A percentile compares a stretch with the other conserved stretches of the same genome.
Conservation (phyloP, 1,140 invertebrate genomes). For the Drosophila busckii region DNA sequence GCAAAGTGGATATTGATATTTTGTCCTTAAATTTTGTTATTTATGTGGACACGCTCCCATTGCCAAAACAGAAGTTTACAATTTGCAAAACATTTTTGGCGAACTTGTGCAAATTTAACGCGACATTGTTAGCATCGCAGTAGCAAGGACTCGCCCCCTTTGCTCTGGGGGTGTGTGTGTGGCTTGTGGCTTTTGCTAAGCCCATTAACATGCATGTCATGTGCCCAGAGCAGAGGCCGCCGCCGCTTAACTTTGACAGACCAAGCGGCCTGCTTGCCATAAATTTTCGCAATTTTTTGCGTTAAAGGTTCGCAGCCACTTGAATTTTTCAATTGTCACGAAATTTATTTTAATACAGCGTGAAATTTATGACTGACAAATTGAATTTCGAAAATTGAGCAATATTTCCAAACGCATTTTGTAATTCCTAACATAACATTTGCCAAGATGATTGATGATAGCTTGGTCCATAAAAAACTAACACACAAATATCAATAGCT, state of each 20-base stretch:
- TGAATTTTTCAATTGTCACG: slow-evolving; percentile 59
- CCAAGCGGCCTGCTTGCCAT: slow-evolving; percentile 49
- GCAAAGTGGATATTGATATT: slow-evolving; percentile 76
- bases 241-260: slow-evolving; percentile 69
- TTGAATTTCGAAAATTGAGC: slow-evolving; percentile 63
- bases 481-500: background rate
- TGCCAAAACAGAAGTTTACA: slow-evolving; percentile 59
- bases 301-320: slow-evolving; percentile 17
- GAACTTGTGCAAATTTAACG: slow-evolving; percentile 71
- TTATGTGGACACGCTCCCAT: slow-evolving; percentile 53
- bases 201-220: slow-evolving; percentile 71
- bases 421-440: background rate
- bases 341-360: slow-evolving; percentile 72
- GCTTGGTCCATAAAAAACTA: background rate
- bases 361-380: slow-evolving; percentile 77
- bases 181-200: slow-evolving; percentile 14
- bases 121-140: slow-evolving; percentile 47
- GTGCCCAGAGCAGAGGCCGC: slow-evolving; percentile 69
- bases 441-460: slow-evolving; percentile 29
- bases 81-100: slow-evolving; percentile 55
- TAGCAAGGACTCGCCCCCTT: slow-evolving; percentile 8
- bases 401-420: slow-evolving; percentile 27
- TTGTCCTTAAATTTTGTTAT: slow-evolving; percentile 76
- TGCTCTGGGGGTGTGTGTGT: slow-evolving; percentile 21
- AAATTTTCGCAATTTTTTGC: slow-evolving; percentile 53